phyloP scores from a whole-genome alignment of 1,140 invertebrate species.

The Chironomus tepperi region DNA sequence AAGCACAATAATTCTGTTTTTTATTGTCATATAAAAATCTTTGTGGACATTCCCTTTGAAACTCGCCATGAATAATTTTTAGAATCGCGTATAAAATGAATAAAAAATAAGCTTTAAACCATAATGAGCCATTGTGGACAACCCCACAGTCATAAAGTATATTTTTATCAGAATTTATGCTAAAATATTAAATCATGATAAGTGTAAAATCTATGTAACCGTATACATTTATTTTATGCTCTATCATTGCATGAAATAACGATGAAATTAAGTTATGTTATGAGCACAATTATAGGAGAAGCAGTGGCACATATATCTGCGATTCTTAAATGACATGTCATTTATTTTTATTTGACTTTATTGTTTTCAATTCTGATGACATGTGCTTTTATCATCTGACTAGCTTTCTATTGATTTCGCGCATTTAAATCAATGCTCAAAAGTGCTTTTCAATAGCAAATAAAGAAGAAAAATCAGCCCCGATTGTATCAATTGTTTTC shows the following conservation, averaged over 20 bases:
- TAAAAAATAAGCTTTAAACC: too few relatives aligned
- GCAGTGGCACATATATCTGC: not conserved
- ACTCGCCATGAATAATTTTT: too few relatives aligned
- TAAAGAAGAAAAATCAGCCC: not conserved
- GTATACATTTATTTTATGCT: not conserved
- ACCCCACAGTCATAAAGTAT: too few relatives aligned
- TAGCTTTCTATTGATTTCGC: not conserved
- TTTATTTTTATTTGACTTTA: constrained; percentile 15
- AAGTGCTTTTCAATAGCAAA: not conserved
- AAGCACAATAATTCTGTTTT: too few relatives aligned
- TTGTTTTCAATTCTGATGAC: constrained; percentile 7
- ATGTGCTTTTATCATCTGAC: not conserved
- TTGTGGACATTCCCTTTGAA: too few relatives aligned
- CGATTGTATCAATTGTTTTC: not conserved
- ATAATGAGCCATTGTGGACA: too few relatives aligned
- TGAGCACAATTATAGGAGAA: too few relatives aligned
- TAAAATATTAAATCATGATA: constrained; percentile 9
- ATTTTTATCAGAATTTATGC: not conserved
- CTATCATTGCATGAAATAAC: not conserved
- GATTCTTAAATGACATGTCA: not conserved
- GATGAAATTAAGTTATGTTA: not conserved
- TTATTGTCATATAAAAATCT: too few relatives aligned
- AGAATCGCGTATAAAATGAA: too few relatives aligned
- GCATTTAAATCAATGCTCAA: not conserved
- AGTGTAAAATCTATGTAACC: not conserved